phyloP scores from a whole-genome alignment of 2,113 vertebrate genomes.

The Thermophis baileyi region DNA sequence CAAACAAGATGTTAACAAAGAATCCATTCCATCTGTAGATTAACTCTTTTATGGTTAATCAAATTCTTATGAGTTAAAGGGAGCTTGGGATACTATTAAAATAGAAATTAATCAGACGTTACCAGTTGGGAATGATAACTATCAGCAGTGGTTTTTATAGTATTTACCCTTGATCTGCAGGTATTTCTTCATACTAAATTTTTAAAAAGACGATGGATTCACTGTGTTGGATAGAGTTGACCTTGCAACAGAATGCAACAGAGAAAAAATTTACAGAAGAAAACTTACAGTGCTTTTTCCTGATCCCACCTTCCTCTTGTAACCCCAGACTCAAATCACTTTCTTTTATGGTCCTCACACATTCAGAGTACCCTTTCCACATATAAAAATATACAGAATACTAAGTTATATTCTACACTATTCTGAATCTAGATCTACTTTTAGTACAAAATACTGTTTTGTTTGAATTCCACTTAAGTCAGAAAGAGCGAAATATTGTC shows the following conservation, averaged over 20 bases:
- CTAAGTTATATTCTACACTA: background rate
- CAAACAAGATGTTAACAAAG: constrained; percentile 17
- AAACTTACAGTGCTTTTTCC: background rate
- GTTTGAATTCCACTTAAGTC: background rate
- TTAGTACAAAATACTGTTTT: background rate
- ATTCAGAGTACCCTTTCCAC: background rate
- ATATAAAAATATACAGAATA: background rate
- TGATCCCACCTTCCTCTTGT: background rate
- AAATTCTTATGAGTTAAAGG: background rate
- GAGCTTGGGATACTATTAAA: background rate
- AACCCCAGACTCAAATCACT: background rate
- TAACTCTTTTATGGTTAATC: constrained; percentile 10
- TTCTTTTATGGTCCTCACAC: background rate
- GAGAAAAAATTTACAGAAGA: background rate
- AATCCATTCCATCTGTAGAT: constrained; percentile 19
- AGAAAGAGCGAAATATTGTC: background rate
- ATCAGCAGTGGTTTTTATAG: accelerated
- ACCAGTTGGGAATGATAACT: accelerated
- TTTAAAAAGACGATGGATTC: background rate
- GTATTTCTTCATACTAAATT: background rate
- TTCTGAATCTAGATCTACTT: background rate
- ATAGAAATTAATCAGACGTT: background rate
- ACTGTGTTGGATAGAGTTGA: background rate
- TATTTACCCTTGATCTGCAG: accelerated
- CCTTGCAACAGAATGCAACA: background rate